Evolutionary conservation across 2,797 vertebrate genomes (phyloP), one percentile per base, ranked within the genome.

Genomic region (Manis crassicaudata): DNA sequence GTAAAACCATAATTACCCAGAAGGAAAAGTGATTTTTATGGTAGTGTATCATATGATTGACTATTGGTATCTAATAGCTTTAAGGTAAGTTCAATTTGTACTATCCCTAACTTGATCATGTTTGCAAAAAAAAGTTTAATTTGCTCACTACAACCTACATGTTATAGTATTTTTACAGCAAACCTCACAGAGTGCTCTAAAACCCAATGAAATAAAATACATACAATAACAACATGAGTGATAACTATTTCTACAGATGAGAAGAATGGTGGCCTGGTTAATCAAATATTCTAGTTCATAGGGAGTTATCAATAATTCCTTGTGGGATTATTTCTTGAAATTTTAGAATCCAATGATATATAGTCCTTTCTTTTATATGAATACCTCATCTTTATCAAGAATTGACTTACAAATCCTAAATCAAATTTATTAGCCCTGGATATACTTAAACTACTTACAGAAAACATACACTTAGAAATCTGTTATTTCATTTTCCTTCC

Each of bases 11-110:
- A 84, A 93, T 95, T 92, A 94, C 92, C 81, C 35, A 77, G 63
- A 93, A 84, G 62, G 93, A 95, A 95, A 91, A 91, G 58, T 88
- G 89, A 75, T 96, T 96, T 94, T 96, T 93, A 85, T 96, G 94
- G 17, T 94, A 85, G 82, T 84, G 4, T 8, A 4, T 60, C 62
- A 88, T 89, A 50, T 29, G 52, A 94, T 56, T 93, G 79, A 23
- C 60, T 93, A 23, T 88, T 97, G 70, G 21, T 35, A 60, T 83
- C 76, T 73, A 50, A 52, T 73, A 68, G 21, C 75, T 76, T 89
- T 67, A 80, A 95, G 32, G 46, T 90, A 86, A 81, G 60, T 97
- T 92, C 40, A 79, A 1, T 86, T 81, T 96, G n/a, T 86, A 46
- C 43, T 65, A n/a, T 83, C 12, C 72, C 60, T 96, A 91, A 70